Evolutionary conservation across 1,140 invertebrate species (phyloP).

Genomic region (Drosophila murphyi): DNA sequence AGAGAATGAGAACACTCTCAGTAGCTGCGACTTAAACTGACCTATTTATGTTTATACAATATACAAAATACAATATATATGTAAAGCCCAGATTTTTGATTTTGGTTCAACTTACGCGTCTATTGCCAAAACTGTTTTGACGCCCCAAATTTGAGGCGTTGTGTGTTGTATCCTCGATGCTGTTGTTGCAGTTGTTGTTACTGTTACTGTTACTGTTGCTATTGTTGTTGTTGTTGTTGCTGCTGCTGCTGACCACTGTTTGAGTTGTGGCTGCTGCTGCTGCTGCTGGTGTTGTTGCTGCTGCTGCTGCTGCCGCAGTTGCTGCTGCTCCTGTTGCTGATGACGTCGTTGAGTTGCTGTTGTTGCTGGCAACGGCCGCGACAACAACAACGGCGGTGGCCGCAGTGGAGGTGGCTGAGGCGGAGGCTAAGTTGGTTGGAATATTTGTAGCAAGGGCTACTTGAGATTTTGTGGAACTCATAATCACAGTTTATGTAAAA

Average conservation of each 20-base stretch:
- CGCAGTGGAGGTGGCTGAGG: conserved; percentile 73
- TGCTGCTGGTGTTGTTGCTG: conserved; percentile 33
- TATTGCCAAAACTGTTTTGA: conserved; percentile 83
- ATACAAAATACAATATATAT: neutral
- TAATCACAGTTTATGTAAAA: conserved; percentile 84
- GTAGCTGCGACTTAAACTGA: conserved; percentile 50
- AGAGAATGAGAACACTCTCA: conserved; percentile 21
- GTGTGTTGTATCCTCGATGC: conserved; percentile 63
- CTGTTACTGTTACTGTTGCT: conserved; percentile 32
- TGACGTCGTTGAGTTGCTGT: conserved; percentile 25
- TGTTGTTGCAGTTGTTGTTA: conserved; percentile 59
- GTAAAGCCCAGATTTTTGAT: conserved; percentile 6
- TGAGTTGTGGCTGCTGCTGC: conserved; percentile 19
- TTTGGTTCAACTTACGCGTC: conserved; percentile 69
- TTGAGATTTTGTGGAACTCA: conserved; percentile 84
- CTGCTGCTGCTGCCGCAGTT: conserved; percentile 35
- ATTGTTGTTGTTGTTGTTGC: conserved; percentile 37
- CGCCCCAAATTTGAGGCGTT: conserved; percentile 67
- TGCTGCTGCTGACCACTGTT: conserved; percentile 23
- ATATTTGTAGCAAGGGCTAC: conserved; percentile 84
- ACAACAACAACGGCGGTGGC: conserved; percentile 77
- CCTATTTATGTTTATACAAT: conserved; percentile 53
- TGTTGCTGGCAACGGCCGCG: conserved; percentile 64
- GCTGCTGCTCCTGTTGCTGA: conserved; percentile 39
- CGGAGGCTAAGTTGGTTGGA: conserved; percentile 82